These are phyloP conservation scores for Istiophorus platypterus DNA, from an alignment of 2,113 vertebrate species.

Conservation along the genomic window DNA sequence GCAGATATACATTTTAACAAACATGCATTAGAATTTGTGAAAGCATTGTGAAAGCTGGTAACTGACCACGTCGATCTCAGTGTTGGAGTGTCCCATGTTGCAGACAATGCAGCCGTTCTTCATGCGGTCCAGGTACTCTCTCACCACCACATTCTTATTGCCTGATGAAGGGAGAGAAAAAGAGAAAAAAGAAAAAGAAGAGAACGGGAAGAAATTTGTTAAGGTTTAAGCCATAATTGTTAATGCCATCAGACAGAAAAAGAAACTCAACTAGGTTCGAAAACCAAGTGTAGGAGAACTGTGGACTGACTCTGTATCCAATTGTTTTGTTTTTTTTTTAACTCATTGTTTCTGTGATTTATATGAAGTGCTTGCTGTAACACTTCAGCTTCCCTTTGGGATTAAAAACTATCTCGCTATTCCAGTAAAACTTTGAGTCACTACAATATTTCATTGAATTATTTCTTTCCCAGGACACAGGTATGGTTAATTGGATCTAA, in stretches of 20 bases:
- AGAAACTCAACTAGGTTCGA: not conserved
- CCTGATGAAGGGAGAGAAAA: conserved; percentile 79
- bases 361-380: not conserved
- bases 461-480: not conserved
- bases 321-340: not conserved
- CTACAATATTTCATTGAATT: conserved; percentile 4
- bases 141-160: conserved; percentile 98
- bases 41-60: not conserved
- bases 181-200: no score
- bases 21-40: not conserved
- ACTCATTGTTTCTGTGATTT: not conserved
- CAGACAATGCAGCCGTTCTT: conserved; percentile 99
- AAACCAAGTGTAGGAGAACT: not conserved
- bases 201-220: not conserved
- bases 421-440: not conserved
- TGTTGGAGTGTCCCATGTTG: conserved; percentile 99
- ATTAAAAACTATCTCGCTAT: not conserved
- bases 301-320: not conserved
- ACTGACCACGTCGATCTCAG: conserved; percentile 97
- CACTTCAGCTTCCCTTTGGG: not conserved
- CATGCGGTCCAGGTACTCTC: conserved; percentile 97
- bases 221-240: not conserved
- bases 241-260: not conserved
- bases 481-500: conserved; percentile 17
- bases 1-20: not conserved